Base-by-base conservation (phyloP, 1,140 invertebrate genomes). In the Thaumatotibia leucotreta region DNA sequence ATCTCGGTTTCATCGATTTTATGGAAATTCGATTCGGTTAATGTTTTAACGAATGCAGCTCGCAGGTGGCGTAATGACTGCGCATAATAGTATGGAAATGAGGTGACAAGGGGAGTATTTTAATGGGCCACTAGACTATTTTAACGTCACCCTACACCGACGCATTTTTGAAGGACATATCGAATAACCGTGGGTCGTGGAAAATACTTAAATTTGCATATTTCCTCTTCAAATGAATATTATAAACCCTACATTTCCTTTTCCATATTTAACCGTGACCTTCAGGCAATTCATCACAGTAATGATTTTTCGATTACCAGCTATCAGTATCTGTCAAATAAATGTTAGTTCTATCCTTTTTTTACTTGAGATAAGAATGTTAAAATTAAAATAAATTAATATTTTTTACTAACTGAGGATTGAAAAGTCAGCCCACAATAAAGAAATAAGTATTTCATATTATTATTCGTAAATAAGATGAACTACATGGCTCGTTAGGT, bases 1-100 rank as follows among this genome's bases (percentile, higher is more conserved):
- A 69, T 64, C 66, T 61, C 67, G 27, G 54, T 67, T 66, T 64
- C n/a, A 49, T 50, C 24, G 24, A 58, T 27, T 58, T 58, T 58
- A 58, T 58, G 23, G 27, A 27, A 27, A 27, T 14, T 27, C n/a
- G 17, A 58, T 58, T 58, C 23, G 52, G 22, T 27, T 52, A 9
- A 58, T 27, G n/a, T 58, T 54, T 58, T 27, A 58, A 58, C 52
- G 24, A 45, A 58, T 58, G 52, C 52, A 58, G 27, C 17, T 45
- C 17, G 11, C 9, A 31, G 52, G 52, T 58, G 24, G 52, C 23
- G 52, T 27, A 58, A 27, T 58, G 52, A 58, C 52, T 58, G 52
- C 23, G 52, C 52, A 29, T 58, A 27, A 58, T 58, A 27, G 20
- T 31, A 58, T 58, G 52, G 23, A 27, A 58, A 58, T 58, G 23